Conservation (phyloP, 2,113 vertebrate genomes). For the Poeciliopsis turrubarensis region DNA sequence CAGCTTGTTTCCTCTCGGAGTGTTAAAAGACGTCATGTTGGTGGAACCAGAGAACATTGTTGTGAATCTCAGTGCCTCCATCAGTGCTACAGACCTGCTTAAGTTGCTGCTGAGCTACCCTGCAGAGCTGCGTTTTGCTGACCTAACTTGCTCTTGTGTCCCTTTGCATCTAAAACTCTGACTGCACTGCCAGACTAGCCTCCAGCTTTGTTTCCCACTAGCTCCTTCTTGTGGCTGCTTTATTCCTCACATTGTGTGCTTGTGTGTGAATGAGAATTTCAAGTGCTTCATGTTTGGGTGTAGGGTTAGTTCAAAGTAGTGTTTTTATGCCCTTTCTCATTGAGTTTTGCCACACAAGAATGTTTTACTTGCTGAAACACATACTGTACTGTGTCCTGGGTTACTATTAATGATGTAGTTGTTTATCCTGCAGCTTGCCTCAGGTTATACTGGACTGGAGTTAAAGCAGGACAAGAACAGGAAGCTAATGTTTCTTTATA, state of each 20-base stretch:
- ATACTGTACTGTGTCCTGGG: constrained; percentile 60
- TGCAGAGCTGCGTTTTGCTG: constrained; percentile 72
- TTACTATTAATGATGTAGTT: constrained; percentile 57
- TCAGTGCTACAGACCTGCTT: constrained; percentile 51
- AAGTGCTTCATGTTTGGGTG: constrained; percentile 37
- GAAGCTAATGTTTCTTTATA: constrained; percentile 43
- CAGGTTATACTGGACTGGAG: constrained; percentile 45
- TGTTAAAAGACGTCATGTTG: background rate
- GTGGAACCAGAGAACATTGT: constrained; percentile 11
- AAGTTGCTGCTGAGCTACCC: constrained; percentile 56
- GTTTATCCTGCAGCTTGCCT: constrained; percentile 54
- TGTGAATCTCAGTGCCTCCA: constrained; percentile 30
- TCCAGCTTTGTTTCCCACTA: constrained; percentile 61
- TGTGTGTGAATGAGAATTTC: constrained; percentile 51
- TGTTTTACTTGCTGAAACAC: constrained; percentile 57
- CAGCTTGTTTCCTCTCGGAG: too few species aligned
- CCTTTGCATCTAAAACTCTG: constrained; percentile 54
- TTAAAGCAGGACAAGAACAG: constrained; percentile 37
- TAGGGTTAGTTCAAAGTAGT: constrained; percentile 53
- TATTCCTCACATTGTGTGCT: constrained; percentile 48
- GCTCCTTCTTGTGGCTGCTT: constrained; percentile 73
- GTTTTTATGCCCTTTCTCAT: constrained; percentile 45
- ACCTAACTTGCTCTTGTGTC: constrained; percentile 62
- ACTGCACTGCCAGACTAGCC: constrained; percentile 43
- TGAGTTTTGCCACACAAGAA: constrained; percentile 58